phyloP scores from a whole-genome alignment of 1,140 invertebrate species.

The Megathymus violae region DNA sequence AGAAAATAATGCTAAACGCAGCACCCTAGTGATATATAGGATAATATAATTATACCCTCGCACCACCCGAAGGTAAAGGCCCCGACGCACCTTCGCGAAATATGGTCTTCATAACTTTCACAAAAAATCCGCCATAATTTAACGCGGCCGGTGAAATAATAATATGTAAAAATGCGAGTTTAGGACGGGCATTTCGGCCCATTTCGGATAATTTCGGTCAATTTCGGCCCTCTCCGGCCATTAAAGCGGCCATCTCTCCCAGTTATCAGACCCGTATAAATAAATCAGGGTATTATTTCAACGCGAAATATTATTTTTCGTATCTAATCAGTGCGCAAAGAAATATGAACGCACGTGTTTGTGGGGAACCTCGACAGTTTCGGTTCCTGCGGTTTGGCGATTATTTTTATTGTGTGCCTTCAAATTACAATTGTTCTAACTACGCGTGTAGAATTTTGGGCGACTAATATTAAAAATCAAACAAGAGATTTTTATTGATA shows the following conservation, averaged over 20 bases:
- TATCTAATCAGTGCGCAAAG: constrained; percentile 72
- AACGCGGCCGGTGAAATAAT: constrained; percentile 63
- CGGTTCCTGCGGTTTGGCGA: constrained; percentile 41
- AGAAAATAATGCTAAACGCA: constrained; percentile 10
- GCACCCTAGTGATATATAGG: constrained; percentile 39
- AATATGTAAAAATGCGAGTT: constrained; percentile 74
- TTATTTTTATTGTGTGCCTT: constrained; percentile 41
- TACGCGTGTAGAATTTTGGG: too few relatives aligned
- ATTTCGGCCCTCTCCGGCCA: constrained; percentile 60
- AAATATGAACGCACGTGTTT: constrained; percentile 58
- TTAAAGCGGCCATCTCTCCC: constrained; percentile 67
- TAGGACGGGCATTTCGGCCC: constrained; percentile 49
- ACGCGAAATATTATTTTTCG: constrained; percentile 66
- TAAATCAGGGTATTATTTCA: constrained; percentile 76
- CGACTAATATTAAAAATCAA: too few relatives aligned
- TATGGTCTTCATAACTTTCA: constrained; percentile 70
- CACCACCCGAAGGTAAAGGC: constrained; percentile 56
- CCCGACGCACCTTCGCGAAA: constrained; percentile 65
- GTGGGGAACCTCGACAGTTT: too few relatives aligned
- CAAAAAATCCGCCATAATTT: constrained; percentile 73
- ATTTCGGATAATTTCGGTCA: constrained; percentile 62
- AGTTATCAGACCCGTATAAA: constrained; percentile 64
- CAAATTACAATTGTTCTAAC: too few relatives aligned
- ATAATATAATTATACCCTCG: constrained; percentile 62
- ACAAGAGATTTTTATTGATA: too few relatives aligned